Evolutionary conservation across 2,797 vertebrate species (phyloP), one percentile per base, ranked within the genome.

Genomic region (Catostomus latipinnis): DNA sequence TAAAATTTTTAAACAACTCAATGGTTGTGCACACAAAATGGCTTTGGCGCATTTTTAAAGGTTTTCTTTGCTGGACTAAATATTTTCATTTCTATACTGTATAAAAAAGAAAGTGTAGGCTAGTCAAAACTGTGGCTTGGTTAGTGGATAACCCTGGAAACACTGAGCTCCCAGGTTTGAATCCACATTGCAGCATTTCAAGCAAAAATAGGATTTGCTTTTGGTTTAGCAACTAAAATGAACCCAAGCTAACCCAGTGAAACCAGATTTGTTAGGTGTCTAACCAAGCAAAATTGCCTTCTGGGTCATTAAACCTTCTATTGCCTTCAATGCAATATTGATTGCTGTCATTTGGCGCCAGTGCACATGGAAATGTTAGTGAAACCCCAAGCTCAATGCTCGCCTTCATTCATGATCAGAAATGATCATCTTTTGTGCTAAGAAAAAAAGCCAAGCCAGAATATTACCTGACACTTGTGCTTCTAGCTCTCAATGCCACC

Each of bases 311-410:
- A 69, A 75, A 53, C 61, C 57, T 79, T 85, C 46, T 16, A 43
- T 80, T 76, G 34, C 48, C 34, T 34, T 34, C 34, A 34, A 3
- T 48, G 62, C 57, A 22, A 22, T 53, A 71, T 53, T 54, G 68
- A 83, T 65, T 60, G 56, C 74, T 78, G 57, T 78, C 57, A 83
- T 73, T 85, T 83, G 78, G 67, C 71, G 68, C 43, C 62, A 62
- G 56, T 72, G 52, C 71, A 73, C 52, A 66, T 71, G 54, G 68
- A 56, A 58, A 34, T 63, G 56, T 75, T 13, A 69, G 50, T 71
- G 61, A 83, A 83, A 74, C 66, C 75, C 18, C 34, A 58, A 74
- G 72, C 68, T 61, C 76, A 18, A 46, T 6, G 46, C 43, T 80
- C 71, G 53, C 66, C 75, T 81, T 65, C 8, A 71, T 81, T 69